A percentile compares a stretch with the other conserved stretches of the same genome.
Evolutionary conservation across 2,113 vertebrate genomes (phyloP).

Genomic region (Turnix velox): DNA sequence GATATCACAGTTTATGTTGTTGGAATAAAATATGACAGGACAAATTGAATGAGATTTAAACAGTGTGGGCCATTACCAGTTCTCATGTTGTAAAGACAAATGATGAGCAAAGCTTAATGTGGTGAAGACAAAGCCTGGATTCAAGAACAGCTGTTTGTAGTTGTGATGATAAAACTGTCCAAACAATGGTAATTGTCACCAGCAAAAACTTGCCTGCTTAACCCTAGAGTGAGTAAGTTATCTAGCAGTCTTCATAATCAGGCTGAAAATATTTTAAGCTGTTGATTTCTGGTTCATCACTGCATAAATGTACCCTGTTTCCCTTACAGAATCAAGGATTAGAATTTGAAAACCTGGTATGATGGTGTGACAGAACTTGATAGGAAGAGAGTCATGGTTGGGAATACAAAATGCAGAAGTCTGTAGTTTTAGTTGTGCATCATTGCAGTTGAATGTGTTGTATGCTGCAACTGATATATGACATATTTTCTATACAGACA

Average conservation of each 20-base stretch:
- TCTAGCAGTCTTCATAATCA: background rate
- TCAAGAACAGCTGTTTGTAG: constrained; percentile 3
- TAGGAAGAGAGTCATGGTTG: background rate
- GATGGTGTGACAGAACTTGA: background rate
- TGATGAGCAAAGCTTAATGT: constrained; percentile 13
- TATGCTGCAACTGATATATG: background rate
- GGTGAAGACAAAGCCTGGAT: constrained; percentile 1
- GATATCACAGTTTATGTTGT: constrained; percentile 38
- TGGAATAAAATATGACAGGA: constrained; percentile 40
- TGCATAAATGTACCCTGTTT: background rate
- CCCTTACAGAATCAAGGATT: background rate
- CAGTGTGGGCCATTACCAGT: background rate
- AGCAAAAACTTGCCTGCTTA: background rate
- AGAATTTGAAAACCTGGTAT: background rate
- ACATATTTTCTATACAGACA: background rate
- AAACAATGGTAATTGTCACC: background rate
- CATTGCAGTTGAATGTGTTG: background rate
- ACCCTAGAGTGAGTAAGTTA: background rate
- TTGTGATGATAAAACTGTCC: background rate
- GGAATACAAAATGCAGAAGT: background rate
- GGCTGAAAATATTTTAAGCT: background rate
- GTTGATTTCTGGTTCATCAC: background rate
- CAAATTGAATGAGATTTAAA: constrained; percentile 20
- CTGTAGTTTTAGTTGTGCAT: background rate
- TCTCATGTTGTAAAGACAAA: constrained; percentile 11